These are phyloP conservation scores for Lithophane ornitopus DNA, from an alignment of 2,888 invertebrate species.

Conservation along the genomic window DNA sequence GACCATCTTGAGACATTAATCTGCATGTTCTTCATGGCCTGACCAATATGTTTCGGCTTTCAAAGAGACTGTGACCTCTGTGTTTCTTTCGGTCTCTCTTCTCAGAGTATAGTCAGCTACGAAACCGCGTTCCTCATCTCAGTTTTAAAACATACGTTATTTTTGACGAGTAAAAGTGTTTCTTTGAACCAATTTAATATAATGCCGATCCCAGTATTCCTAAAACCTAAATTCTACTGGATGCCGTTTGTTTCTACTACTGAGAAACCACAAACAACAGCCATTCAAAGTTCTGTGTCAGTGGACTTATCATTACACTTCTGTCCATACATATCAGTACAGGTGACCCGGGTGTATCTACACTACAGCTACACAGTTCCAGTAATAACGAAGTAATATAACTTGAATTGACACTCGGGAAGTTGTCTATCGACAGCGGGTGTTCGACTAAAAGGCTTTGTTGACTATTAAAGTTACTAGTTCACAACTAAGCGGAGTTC, in stretches of 20 bases:
- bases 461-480: slow-evolving; percentile 49
- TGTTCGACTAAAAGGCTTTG: slow-evolving; percentile 38
- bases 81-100: no score
- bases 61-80: no score
- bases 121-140: no score
- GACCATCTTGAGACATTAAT: no score
- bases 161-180: no score
- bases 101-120: no score
- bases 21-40: no score
- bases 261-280: neutral
- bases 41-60: no score
- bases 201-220: neutral
- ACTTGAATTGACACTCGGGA: slow-evolving; percentile 55
- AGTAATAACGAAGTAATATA: slow-evolving; percentile 57
- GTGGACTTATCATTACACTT: neutral
- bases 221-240: neutral
- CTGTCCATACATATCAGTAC: neutral
- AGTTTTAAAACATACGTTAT: no score
- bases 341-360: neutral
- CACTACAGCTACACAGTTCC: slow-evolving; percentile 15
- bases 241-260: no score
- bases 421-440: slow-evolving; percentile 41
- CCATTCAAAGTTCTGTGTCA: no score
- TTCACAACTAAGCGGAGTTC: slow-evolving; percentile 38
- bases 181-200: neutral